Evolutionary conservation across 2,113 vertebrate species (phyloP).

Genomic region (Suricata suricatta): DNA sequence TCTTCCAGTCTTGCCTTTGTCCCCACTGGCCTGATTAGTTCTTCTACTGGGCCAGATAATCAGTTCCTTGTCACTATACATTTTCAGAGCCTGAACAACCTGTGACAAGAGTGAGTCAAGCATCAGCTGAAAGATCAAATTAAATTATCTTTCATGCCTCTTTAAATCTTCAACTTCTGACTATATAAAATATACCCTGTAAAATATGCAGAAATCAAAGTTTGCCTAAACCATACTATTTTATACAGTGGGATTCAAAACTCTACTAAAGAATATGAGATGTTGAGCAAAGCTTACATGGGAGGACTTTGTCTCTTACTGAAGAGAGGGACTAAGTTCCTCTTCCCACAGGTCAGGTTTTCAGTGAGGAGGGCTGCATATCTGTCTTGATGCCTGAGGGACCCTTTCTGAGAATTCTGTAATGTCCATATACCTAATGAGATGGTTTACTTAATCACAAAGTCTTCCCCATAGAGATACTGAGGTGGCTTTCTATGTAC

Average conservation of each 20-base stretch:
- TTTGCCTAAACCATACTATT: background rate
- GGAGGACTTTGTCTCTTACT: background rate
- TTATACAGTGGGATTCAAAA: background rate
- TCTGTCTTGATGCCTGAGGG: background rate
- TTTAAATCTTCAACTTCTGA: slow-evolving; percentile 23
- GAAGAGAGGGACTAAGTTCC: background rate
- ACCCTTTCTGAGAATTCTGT: background rate
- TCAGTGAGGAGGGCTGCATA: background rate
- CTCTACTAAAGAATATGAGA: background rate
- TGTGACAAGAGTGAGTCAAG: background rate
- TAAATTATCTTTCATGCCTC: background rate
- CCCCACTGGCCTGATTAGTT: background rate
- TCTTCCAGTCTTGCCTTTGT: background rate
- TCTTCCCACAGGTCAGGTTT: background rate
- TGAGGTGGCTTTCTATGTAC: background rate
- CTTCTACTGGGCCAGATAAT: background rate
- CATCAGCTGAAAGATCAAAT: background rate
- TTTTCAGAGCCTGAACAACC: background rate
- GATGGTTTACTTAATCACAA: background rate
- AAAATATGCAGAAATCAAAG: background rate
- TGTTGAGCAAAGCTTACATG: background rate
- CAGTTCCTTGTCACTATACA: background rate
- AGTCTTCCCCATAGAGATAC: background rate
- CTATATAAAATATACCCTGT: background rate
- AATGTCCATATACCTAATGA: background rate